A percentile compares a stretch with the other conserved stretches of the same genome.
These are phyloP conservation scores for Tychaedon coryphoeus DNA, from an alignment of 2,113 vertebrate genomes.

Conservation along the genomic window DNA sequence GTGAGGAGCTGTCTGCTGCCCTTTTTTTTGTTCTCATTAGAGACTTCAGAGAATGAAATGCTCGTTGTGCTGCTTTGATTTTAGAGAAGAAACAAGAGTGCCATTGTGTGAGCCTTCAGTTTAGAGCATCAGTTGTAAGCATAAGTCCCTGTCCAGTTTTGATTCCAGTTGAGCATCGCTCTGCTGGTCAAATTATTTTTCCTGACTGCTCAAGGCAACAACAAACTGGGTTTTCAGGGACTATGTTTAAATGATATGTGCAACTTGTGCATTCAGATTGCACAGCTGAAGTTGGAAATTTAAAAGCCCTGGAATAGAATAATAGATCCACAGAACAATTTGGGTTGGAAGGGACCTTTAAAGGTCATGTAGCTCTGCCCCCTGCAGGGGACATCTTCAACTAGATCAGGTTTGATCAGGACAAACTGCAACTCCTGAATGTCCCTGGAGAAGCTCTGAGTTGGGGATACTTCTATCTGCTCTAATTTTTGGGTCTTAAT, in stretches of 20 bases:
- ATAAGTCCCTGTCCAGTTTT: not conserved
- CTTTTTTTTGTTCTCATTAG: not conserved
- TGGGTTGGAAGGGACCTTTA: not conserved
- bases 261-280: not conserved
- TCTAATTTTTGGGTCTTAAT: not conserved
- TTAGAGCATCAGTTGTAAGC: not conserved
- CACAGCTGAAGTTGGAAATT: not conserved
- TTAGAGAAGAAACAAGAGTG: not conserved
- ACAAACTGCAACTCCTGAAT: not conserved
- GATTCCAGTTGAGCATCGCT: not conserved
- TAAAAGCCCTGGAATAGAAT: not conserved
- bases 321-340: rapidly evolving
- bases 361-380: not conserved
- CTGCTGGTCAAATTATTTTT: not conserved
- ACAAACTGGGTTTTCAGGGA: not conserved
- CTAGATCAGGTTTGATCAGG: not conserved
- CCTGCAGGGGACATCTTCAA: not conserved
- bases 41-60: not conserved
- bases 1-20: not conserved
- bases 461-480: not conserved
- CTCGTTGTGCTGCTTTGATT: not conserved
- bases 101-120: not conserved
- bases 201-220: not conserved
- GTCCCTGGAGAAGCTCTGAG: not conserved
- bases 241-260: not conserved